Evolutionary conservation across 2,797 vertebrate species (phyloP), one percentile per base, ranked within the genome.

Genomic region (Typhlichthys eigenmanni): DNA sequence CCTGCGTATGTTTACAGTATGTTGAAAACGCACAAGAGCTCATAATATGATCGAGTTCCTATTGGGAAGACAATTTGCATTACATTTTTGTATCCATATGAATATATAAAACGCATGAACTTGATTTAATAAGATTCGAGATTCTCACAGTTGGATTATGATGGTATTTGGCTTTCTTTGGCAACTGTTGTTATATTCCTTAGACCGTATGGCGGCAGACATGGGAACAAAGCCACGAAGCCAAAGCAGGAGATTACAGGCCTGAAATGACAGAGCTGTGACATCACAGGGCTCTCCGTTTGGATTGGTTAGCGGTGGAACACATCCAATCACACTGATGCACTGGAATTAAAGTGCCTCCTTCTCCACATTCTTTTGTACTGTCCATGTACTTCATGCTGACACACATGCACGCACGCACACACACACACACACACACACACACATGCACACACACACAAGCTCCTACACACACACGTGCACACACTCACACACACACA

Each of bases 331-430:
- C 61, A 53, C 73, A 68, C 47, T 48, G 47, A n/a, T 6, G 38
- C 38, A 9, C 50, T 49, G 32, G 52, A 60, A 73, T 66, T 34
- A 61, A 73, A 50, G 66, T 60, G 45, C 48, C 61, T 71, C 45
- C 74, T 67, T 56, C 64, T 51, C 75, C 55, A 76, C 32, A 49
- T 62, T 74, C 59, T 78, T 84, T 72, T 77, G 75, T 72, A 67
- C 68, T 54, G 68, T 67, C 61, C 62, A 54, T 63, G 64, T 72
- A 51, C 24, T 24, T 24, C 24, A 24, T 24, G 24, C 24, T 24
- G 24, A 24, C 24, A 24, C 24, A 24, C 24, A 24, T 0, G 24
- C 24, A 56, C 64, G 24, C 62, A 64, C 64, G 12, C 58, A 16
- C 49, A 48, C 53, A 24, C 14, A 64, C 68, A 66, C 69, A 68